Percentiles rank a stretch among this genome's conserved stretches.
phyloP scores from a whole-genome alignment of 2,113 vertebrate species.

The Crotalus tigris region DNA sequence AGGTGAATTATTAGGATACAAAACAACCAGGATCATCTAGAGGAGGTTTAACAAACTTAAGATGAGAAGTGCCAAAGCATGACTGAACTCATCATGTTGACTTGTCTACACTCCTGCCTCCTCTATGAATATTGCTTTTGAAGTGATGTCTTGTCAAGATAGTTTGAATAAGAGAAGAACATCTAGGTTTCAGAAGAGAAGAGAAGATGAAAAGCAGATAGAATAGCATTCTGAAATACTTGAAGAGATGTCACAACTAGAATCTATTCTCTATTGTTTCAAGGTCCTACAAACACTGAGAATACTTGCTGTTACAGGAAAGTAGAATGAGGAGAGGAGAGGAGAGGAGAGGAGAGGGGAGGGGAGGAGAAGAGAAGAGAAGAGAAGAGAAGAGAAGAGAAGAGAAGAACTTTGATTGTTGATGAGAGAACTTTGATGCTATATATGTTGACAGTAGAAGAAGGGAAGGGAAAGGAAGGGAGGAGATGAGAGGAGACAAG shows the following conservation, averaged over 20 bases:
- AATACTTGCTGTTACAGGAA: background rate
- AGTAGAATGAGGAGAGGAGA: background rate
- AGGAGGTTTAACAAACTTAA: background rate
- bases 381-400: too few species aligned
- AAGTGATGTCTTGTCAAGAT: background rate
- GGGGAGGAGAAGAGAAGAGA: background rate
- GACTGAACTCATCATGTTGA: background rate
- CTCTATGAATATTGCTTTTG: background rate
- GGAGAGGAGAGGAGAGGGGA: too few species aligned
- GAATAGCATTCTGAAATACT: background rate
- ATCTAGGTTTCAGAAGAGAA: background rate
- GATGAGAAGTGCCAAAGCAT: background rate
- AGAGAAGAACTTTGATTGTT: too few species aligned
- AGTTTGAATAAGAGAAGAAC: background rate
- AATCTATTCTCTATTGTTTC: background rate
- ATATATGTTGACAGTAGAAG: too few species aligned
- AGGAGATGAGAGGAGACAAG: too few species aligned
- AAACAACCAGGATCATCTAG: background rate
- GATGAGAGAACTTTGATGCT: too few species aligned
- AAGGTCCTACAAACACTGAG: background rate
- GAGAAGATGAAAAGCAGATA: too few species aligned
- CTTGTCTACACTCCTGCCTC: background rate
- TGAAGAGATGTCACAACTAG: background rate
- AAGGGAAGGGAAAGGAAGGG: too few species aligned
- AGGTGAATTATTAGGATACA: background rate